Percentiles rank a stretch among this genome's conserved stretches.
These are phyloP conservation scores for Oreochromis spilurus DNA, from an alignment of 2,113 vertebrate species.

Conservation along the genomic window DNA sequence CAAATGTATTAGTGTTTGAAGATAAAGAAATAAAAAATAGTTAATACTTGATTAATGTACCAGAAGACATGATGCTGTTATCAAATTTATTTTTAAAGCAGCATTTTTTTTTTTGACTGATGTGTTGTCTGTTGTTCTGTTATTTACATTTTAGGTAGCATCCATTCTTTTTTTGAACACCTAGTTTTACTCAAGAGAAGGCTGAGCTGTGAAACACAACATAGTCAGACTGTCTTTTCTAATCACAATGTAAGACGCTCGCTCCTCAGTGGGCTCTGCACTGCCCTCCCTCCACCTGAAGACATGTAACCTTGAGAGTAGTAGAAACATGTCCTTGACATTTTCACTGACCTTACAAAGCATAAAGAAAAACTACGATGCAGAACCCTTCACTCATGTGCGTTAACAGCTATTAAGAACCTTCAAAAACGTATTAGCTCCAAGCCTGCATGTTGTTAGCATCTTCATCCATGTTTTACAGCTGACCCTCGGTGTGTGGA, in stretches of 20 bases:
- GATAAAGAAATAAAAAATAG: neutral
- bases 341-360: conserved; percentile 35
- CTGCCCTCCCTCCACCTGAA: neutral
- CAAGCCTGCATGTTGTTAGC: conserved; percentile 32
- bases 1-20: neutral
- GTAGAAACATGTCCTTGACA: neutral
- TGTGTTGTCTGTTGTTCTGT: neutral
- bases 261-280: neutral
- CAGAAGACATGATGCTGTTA: neutral
- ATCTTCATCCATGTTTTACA: conserved; percentile 56
- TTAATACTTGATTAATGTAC: neutral
- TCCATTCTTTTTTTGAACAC: neutral
- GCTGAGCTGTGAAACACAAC: neutral
- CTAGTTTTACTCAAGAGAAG: neutral
- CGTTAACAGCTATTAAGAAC: conserved; percentile 58
- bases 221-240: neutral
- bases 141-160: neutral
- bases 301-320: neutral
- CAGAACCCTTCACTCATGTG: conserved; percentile 31
- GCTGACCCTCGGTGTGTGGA: conserved; percentile 59
- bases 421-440: conserved; percentile 69
- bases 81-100: neutral
- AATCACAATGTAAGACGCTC: neutral
- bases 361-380: conserved; percentile 39
- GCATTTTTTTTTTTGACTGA: neutral